Evolutionary conservation across 2,797 vertebrate genomes (phyloP), one percentile per base, ranked within the genome.

Genomic region (Carapus acus): DNA sequence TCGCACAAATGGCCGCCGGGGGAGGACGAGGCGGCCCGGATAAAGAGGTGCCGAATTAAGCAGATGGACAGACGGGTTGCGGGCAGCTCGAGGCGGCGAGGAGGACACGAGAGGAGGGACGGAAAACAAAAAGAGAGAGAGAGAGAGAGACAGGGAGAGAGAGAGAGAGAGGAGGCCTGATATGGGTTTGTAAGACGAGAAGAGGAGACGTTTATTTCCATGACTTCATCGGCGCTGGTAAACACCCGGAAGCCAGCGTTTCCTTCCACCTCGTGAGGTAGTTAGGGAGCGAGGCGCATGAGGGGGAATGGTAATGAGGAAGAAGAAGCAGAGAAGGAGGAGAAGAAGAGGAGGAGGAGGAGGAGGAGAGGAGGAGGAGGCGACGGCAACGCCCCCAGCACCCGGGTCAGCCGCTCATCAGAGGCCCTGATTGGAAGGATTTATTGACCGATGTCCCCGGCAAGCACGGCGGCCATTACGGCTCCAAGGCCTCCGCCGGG

Each of bases 261-360:
- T 82, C 73, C 73, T n/a, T 74, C 77, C 60, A 76, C 67, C 71
- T 71, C 56, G 48, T 74, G 66, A 72, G 44, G 68, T 77, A 80
- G 85, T 85, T 78, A 84, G 61, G 53, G 71, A 69, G 64, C 55
- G 69, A 67, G 60, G 50, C 83, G 63, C 72, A 73, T 56, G 75
- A 81, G 73, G 67, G n/a, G 78, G 73, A 78, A 83, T 78, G 65
- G 74, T 82, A 83, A 87, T 85, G 60, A 83, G 78, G 4, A 3
- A 19, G 56, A 16, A 58, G 53, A 58, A 29, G 14, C 4, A 33
- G 3, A 33, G 14, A 33, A 33, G 14, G 2, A 33, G 9, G 31
- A 33, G 8, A 9, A 4, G 24, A 27, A 27, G 24, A 27, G 24
- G 9, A 9, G 24, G 53, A 71, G 68, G 42, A 23, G 13, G 9